Evolutionary conservation across 2,797 vertebrate genomes (phyloP).

Genomic region (Oreochromis grahami): DNA sequence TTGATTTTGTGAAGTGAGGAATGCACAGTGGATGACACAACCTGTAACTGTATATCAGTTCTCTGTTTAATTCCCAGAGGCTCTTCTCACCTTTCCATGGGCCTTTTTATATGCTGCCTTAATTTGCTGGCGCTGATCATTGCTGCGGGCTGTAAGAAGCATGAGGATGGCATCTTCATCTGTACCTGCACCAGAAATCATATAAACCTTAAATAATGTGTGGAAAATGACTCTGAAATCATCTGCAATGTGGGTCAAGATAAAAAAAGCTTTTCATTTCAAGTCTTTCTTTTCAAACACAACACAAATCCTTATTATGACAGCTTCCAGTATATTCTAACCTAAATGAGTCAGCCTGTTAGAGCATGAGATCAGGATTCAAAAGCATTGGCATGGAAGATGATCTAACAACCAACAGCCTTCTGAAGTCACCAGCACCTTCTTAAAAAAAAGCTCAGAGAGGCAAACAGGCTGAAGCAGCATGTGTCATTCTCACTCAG

Average conservation of each 20-base stretch:
- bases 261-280: background rate
- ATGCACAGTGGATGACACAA: background rate
- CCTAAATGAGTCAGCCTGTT: background rate
- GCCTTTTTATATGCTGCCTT: slow-evolving; percentile 85
- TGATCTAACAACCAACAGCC: slow-evolving; percentile 1
- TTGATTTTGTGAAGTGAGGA: background rate
- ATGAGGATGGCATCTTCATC: slow-evolving; percentile 89
- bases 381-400: background rate
- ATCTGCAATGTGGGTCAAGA: background rate
- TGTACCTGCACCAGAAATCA: slow-evolving; percentile 79
- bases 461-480: background rate
- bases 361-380: background rate
- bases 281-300: background rate
- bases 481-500: background rate
- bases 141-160: slow-evolving; percentile 83
- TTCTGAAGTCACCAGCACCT: background rate
- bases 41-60: background rate
- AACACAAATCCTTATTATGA: background rate
- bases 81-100: slow-evolving; percentile 84
- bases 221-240: background rate
- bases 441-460: background rate
- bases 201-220: background rate
- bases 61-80: background rate
- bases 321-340: background rate
- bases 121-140: slow-evolving; percentile 90